These are phyloP conservation scores for Grantiella picta DNA, from an alignment of 2,113 vertebrate species.

Conservation along the genomic window DNA sequence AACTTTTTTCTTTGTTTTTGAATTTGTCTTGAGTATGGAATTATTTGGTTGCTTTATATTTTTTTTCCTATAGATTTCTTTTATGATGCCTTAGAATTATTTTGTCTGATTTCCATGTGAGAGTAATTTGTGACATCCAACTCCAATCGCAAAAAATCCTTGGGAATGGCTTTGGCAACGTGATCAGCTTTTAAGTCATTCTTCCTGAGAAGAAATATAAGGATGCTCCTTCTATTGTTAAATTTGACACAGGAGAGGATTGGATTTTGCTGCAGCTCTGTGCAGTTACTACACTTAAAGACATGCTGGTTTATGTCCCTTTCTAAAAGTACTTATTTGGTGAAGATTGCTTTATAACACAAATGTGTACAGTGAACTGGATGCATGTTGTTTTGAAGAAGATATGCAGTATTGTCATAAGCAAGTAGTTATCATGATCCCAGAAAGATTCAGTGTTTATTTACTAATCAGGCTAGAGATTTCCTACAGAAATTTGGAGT, in stretches of 20 bases:
- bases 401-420: background rate
- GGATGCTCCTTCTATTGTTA: background rate
- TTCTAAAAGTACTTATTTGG: background rate
- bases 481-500: background rate
- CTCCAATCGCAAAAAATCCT: background rate
- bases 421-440: background rate
- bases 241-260: background rate
- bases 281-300: background rate
- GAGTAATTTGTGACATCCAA: background rate
- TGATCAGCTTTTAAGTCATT: background rate
- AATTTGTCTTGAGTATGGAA: background rate
- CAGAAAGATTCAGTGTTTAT: background rate
- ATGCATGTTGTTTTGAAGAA: background rate
- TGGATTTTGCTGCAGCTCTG: background rate
- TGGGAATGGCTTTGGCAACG: background rate
- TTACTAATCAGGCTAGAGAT: background rate
- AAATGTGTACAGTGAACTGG: background rate
- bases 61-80: background rate
- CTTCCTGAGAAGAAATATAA: background rate
- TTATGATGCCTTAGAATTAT: background rate
- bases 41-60: background rate
- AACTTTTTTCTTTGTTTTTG: background rate
- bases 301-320: background rate
- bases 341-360: background rate
- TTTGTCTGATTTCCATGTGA: background rate